Conservation (phyloP, 2,797 vertebrate species). For the Apogon talboti region DNA sequence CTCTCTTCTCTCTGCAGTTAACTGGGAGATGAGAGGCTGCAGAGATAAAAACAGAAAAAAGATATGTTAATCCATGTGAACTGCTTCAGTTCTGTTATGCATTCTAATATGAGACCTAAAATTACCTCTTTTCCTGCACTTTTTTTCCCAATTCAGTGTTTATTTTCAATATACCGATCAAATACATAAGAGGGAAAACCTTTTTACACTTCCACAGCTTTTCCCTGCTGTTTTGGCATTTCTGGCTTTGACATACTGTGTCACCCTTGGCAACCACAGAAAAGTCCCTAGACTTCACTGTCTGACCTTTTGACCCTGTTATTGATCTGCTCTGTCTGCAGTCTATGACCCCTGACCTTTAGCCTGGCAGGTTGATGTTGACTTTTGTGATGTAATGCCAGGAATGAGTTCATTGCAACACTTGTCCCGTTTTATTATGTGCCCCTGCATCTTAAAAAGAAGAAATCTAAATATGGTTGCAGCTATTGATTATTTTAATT, state of each 20-base stretch:
- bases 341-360: conserved; percentile 73
- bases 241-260: conserved; percentile 61
- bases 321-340: conserved; percentile 80
- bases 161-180: conserved; percentile 32
- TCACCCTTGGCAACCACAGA: conserved; percentile 73
- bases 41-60: conserved; percentile 66
- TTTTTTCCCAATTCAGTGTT: conserved; percentile 13
- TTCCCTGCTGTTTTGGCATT: conserved; percentile 51
- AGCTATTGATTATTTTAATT: too few relatives aligned
- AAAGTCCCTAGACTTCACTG: conserved; percentile 54
- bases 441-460: conserved; percentile 1
- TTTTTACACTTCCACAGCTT: conserved; percentile 37
- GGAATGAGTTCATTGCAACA: conserved; percentile 42
- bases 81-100: conserved; percentile 8
- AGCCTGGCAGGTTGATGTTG: conserved; percentile 62
- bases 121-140: conserved; percentile 9
- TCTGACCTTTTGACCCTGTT: conserved; percentile 76
- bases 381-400: conserved; percentile 68
- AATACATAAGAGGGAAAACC: conserved; percentile 24
- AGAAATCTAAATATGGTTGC: too few relatives aligned
- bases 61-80: conserved; percentile 65
- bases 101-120: conserved; percentile 19
- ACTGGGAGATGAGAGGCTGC: conserved; percentile 74
- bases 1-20: conserved; percentile 54
- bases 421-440: conserved; percentile 25